phyloP scores from a whole-genome alignment of 2,797 vertebrate genomes.

The Oceanodroma leucorhoa region DNA sequence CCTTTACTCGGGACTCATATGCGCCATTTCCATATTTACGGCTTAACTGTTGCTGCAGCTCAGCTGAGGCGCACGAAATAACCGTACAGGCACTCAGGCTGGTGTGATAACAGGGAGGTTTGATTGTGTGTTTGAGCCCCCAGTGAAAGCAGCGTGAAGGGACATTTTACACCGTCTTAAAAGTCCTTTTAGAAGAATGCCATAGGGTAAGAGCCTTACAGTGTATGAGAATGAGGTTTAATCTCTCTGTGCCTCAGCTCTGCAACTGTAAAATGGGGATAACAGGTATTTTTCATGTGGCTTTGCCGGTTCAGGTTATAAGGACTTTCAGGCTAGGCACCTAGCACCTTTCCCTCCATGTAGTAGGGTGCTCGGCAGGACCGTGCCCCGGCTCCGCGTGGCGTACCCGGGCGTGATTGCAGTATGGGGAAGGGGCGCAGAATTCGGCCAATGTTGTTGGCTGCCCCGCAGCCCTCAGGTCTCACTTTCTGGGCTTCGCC shows the following conservation, averaged over 20 bases:
- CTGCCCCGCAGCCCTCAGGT: not conserved
- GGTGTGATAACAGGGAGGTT: not conserved
- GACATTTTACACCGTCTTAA: not conserved
- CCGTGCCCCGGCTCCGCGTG: rapidly evolving
- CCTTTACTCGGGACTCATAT: not conserved
- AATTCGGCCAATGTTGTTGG: not conserved
- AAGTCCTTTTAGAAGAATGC: not conserved
- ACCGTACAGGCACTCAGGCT: not conserved
- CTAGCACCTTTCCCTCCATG: rapidly evolving
- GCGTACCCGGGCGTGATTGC: rapidly evolving
- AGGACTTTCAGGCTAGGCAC: not conserved
- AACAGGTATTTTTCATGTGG: rapidly evolving
- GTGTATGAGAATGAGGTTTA: not conserved
- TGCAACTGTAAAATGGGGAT: not conserved
- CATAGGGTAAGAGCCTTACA: not conserved
- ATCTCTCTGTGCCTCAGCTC: not conserved
- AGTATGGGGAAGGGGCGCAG: not conserved
- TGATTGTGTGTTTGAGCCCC: not conserved
- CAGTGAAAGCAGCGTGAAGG: not conserved
- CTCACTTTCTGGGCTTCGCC: not conserved
- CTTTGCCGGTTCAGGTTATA: not conserved
- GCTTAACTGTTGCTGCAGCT: not conserved
- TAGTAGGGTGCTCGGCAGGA: not conserved
- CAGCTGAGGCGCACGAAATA: not conserved
- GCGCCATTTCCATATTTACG: not conserved